A percentile compares a stretch with the other conserved stretches of the same genome.
phyloP scores from a whole-genome alignment of 2,888 invertebrate genomes.

The Cheilosia grossa region DNA sequence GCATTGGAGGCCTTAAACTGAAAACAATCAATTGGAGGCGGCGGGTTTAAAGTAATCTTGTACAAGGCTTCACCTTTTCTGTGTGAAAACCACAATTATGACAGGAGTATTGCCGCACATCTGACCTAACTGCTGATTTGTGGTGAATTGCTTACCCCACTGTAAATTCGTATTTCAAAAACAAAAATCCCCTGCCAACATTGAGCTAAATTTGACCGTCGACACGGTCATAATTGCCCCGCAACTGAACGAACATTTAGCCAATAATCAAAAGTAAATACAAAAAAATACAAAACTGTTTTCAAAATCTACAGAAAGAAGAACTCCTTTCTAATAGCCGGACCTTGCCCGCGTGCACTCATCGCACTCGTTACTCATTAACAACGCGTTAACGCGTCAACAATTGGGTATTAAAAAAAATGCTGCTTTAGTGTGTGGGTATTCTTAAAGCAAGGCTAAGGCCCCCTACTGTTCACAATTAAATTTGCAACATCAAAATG shows the following conservation, averaged over 20 bases:
- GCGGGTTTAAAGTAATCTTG: no score
- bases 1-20: no score
- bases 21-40: no score
- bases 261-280: not conserved
- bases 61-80: no score
- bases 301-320: conserved; percentile 14
- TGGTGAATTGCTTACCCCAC: not conserved
- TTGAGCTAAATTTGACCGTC: conserved; percentile 33
- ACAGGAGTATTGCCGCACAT: no score
- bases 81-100: no score
- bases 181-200: not conserved
- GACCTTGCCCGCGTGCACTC: conserved; percentile 36
- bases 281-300: not conserved
- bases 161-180: not conserved
- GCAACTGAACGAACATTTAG: not conserved
- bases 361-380: conserved; percentile 29
- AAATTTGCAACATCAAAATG: conserved; percentile 51
- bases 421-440: not conserved
- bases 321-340: conserved; percentile 49
- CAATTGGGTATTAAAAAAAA: conserved; percentile 26
- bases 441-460: conserved; percentile 30
- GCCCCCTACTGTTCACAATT: conserved; percentile 25
- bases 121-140: not conserved
- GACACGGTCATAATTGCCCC: conserved; percentile 33
- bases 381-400: conserved; percentile 14